phyloP scores from a whole-genome alignment of 2,888 invertebrate species.

The Plebejus melissa region DNA sequence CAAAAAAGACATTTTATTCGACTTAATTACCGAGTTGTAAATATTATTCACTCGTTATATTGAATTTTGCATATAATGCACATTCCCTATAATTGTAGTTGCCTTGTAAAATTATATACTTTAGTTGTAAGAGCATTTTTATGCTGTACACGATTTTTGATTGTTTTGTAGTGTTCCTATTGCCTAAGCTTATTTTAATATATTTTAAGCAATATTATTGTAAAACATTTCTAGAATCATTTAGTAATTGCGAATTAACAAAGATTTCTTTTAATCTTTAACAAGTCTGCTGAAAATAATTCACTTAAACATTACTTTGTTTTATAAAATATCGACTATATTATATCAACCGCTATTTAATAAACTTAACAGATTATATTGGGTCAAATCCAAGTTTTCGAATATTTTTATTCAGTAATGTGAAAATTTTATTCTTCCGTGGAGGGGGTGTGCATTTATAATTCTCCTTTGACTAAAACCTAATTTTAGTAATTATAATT shows the following conservation, averaged over 20 bases:
- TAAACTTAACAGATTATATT: background rate
- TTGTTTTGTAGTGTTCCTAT: constrained; percentile 13
- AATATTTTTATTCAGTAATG: background rate
- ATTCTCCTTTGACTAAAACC: background rate
- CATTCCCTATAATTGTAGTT: constrained; percentile 12
- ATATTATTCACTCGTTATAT: constrained; percentile 11
- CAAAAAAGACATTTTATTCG: background rate
- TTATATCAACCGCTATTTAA: background rate
- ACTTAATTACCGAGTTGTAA: background rate
- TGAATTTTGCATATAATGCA: constrained; percentile 17
- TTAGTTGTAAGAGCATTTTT: constrained; percentile 15
- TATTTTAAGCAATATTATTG: background rate
- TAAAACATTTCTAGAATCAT: background rate
- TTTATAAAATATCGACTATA: background rate
- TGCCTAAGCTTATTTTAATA: background rate
- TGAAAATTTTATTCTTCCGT: background rate
- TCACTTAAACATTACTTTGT: background rate
- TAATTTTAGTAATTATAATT: background rate
- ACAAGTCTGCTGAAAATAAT: background rate
- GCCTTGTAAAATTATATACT: constrained; percentile 19
- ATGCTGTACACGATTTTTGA: background rate
- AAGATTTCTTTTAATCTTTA: background rate
- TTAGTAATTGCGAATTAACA: constrained; percentile 20
- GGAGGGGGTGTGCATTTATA: background rate
- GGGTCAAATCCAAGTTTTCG: background rate